phyloP scores from a whole-genome alignment of 2,113 vertebrate genomes.

The Nyctibius bracteatus region DNA sequence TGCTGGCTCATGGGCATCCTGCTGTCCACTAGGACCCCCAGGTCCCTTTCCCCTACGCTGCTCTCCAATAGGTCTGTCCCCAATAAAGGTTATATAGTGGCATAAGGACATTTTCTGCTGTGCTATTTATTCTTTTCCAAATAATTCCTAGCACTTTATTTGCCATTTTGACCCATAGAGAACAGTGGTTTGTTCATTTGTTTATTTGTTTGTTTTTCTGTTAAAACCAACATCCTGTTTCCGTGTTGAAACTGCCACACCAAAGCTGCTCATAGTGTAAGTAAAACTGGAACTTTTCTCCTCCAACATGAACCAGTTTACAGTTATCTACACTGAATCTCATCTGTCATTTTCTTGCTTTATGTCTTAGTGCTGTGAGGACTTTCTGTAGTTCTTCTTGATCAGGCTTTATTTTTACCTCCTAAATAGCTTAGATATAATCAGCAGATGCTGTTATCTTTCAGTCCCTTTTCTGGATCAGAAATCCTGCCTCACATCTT shows the following conservation, averaged over 20 bases:
- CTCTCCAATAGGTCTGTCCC: too few relatives aligned
- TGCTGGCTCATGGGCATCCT: too few relatives aligned
- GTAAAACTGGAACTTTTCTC: neutral
- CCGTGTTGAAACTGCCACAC: neutral
- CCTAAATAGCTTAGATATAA: neutral
- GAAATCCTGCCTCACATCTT: neutral
- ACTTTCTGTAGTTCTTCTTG: neutral
- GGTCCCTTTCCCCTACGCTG: too few relatives aligned
- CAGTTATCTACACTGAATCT: neutral
- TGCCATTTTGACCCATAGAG: neutral
- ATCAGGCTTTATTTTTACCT: neutral
- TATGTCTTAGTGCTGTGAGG: neutral
- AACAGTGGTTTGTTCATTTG: neutral
- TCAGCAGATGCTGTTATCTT: neutral
- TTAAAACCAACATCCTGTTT: neutral
- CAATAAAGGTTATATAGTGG: neutral
- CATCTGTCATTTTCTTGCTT: neutral
- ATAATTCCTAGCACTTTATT: neutral
- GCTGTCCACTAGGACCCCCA: too few relatives aligned
- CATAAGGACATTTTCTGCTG: neutral
- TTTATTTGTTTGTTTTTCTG: neutral
- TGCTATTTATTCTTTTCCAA: neutral
- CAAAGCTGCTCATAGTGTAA: neutral
- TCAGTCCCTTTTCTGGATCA: neutral
- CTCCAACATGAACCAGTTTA: neutral